These are phyloP conservation scores for Atta cephalotes DNA, from an alignment of 1,140 invertebrate genomes.

Conservation along the genomic window DNA sequence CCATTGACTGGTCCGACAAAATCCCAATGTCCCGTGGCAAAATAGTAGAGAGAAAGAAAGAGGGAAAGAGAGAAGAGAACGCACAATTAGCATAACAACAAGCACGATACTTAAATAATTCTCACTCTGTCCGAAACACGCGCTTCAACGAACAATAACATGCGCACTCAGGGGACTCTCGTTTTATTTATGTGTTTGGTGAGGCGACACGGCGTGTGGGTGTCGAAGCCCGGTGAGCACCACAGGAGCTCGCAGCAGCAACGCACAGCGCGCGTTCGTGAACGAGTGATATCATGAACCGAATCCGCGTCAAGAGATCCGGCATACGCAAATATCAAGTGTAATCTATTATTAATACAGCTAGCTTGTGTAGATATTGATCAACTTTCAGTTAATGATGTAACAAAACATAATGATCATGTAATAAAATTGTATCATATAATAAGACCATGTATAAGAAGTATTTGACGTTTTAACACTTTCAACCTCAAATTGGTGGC, in stretches of 20 bases:
- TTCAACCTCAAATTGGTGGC: background rate
- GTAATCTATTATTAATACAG: background rate
- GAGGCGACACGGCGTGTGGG: constrained; percentile 84
- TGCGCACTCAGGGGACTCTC: constrained; percentile 61
- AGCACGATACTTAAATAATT: constrained; percentile 36
- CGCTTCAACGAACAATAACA: constrained; percentile 63
- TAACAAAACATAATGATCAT: background rate
- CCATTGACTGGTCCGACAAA: constrained; percentile 50
- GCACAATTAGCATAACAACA: constrained; percentile 58
- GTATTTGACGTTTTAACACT: background rate
- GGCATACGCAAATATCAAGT: background rate
- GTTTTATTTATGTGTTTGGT: constrained; percentile 84
- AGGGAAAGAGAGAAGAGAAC: background rate
- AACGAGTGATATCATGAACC: constrained; percentile 41
- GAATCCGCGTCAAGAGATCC: constrained; percentile 12
- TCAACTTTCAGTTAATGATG: constrained; percentile 9
- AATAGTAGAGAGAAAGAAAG: constrained; percentile 35
- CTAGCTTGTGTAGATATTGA: background rate
- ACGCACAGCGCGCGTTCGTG: constrained; percentile 68
- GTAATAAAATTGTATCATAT: background rate
- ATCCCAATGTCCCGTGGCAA: constrained; percentile 36
- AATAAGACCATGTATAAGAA: background rate
- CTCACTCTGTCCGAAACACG: constrained; percentile 36
- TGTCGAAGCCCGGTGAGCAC: constrained; percentile 85
- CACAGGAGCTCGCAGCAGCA: constrained; percentile 78